Base-by-base conservation (phyloP, 2,797 vertebrate species). In the Periparus ater region DNA sequence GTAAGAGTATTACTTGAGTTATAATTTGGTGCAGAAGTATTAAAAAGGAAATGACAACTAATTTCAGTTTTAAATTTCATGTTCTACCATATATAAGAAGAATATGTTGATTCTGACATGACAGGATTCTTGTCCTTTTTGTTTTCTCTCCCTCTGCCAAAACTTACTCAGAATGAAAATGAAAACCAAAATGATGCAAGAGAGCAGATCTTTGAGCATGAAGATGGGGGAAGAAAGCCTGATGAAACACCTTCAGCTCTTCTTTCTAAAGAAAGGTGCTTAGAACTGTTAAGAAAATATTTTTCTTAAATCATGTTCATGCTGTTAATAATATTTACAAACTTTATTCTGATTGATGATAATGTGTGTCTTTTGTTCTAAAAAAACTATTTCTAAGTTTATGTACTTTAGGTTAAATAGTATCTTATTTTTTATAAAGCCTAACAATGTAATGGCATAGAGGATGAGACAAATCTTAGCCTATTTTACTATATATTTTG, bases 111-210 rank as follows among this genome's bases (percentile, higher is more conserved):
- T 93, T 95, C 68, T 91, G 93, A 63, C 88, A 99, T 99, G 99
- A 99, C 98, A 13, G 98, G 99, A 72, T 98, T 99, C 95, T 97
- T 99, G 83, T 99, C 98, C 96, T 94, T 99, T 51, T 97, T 99
- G 75, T 99, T 98, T 87, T 98, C 98, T 84, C 97, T 99, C 50
- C 98, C 99, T 62, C 97, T 99, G n/a, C 96, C 97, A 95, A 98
- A 98, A 93, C 94, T 98, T 93, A 95, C 93, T 85, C 98, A 98
- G 98, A 96, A 88, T 86, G 98, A 95, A 93, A 96, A 91, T 71
- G 96, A 98, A 89, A 97, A 62, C 44, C 96, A 95, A 82, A 90
- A 55, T 1, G 72, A 95, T 88, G 53, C 18, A 4, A 89, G 61
- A 55, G 96, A 92, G 48, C 57, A 93, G 87, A 66, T 70, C 32